Evolutionary conservation across 2,113 vertebrate species (phyloP), one percentile per base, ranked within the genome.

Genomic region (Meleagris gallopavo): DNA sequence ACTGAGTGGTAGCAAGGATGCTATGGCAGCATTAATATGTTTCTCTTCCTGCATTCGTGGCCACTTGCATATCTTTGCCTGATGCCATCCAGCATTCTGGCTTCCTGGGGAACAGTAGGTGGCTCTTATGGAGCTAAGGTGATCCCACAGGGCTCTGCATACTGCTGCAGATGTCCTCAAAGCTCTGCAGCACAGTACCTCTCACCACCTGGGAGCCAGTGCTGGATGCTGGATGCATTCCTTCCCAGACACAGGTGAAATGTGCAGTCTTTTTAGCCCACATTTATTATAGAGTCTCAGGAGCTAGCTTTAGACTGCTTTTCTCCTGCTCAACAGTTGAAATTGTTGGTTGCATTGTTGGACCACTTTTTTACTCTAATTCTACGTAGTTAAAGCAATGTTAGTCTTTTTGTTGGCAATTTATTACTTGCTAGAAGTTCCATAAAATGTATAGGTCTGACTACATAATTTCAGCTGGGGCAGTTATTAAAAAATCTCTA

Each of bases 401-500:
- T 81, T 9, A 77, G 50, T 64, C 3, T 40, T 65, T 92, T 79
- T 74, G 46, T 60, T 75, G 38, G 22, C 24, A 40, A 50, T 43
- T 46, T 79, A 40, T 81, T 65, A 11, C 65, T 71, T 60, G 17
- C 34, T 86, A 17, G 71, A 88, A 6, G 32, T 71, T 93, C 25
- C 43, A 81, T 82, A 62, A 20, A 7, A 9, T 40, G 4, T 5
- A 16, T 15, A 19, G 29, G 60, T 76, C 76, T 84, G 78, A 13
- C 24, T 34, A 8, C 10, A 10, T 2, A 3, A 17, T 58, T 85
- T 70, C 9, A 80, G 55, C 50, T 86, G 34, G 27, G 58, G 36
- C 50, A 76, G 65, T 86, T 88, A 58, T 62, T 86, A 65, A 86
- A 84, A 81, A 81, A 5, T 67, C 29, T 43, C 24, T 66, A 46